Evolutionary conservation across 2,113 vertebrate species (phyloP).

Genomic region (Podarcis muralis): DNA sequence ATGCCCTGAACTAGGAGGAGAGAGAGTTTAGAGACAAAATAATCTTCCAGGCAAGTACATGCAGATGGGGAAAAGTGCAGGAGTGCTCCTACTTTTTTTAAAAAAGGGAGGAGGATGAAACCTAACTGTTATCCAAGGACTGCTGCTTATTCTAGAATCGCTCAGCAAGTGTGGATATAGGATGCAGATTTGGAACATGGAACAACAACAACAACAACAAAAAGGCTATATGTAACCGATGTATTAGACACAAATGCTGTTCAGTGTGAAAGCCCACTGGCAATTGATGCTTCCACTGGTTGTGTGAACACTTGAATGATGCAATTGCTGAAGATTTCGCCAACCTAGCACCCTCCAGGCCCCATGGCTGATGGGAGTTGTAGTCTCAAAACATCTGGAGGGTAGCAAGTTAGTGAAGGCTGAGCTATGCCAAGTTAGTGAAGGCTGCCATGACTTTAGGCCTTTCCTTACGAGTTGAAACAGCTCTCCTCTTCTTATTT

Average conservation of each 20-base stretch:
- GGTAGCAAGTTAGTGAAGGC: too few relatives aligned
- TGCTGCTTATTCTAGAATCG: not conserved
- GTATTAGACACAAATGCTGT: not conserved
- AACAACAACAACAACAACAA: not conserved
- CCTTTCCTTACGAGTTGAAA: not conserved
- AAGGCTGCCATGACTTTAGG: not conserved
- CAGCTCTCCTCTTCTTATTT: not conserved
- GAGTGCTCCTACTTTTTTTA: not conserved
- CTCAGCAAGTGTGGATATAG: not conserved
- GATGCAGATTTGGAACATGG: not conserved
- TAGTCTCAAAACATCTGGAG: too few relatives aligned
- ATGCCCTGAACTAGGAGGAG: not conserved
- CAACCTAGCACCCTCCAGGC: too few relatives aligned
- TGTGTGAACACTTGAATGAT: not conserved
- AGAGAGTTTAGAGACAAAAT: not conserved
- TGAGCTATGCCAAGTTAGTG: too few relatives aligned
- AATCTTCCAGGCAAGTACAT: not conserved
- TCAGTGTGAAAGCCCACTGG: too few relatives aligned
- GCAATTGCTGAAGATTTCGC: not conserved
- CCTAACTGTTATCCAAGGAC: not conserved
- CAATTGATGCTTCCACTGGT: not conserved
- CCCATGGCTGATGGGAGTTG: too few relatives aligned
- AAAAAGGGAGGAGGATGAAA: not conserved
- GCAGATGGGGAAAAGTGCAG: not conserved
- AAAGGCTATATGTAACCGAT: not conserved